Evolutionary conservation across 1,140 invertebrate genomes (phyloP).

Genomic region (Agrypnia vestita): DNA sequence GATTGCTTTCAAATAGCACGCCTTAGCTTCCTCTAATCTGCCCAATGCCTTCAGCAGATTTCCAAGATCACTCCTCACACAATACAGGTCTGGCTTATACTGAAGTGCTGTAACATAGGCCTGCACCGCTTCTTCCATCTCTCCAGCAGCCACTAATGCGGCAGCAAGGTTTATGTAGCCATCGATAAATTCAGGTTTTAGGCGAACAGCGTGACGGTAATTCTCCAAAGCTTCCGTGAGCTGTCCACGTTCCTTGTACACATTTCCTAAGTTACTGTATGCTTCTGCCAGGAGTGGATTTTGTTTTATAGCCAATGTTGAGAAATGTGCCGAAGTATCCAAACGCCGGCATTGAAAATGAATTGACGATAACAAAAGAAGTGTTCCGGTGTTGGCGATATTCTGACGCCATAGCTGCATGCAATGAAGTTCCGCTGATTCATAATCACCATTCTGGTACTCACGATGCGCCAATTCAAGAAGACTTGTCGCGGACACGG

Average conservation of each 20-base stretch:
- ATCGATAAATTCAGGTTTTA: conserved; percentile 50
- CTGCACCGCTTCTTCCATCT: conserved; percentile 45
- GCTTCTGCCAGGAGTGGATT: conserved; percentile 51
- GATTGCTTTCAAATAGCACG: conserved; percentile 51
- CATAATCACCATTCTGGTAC: conserved; percentile 48
- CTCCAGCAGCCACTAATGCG: conserved; percentile 16
- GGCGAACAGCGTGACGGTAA: conserved; percentile 44
- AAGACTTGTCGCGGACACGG: not conserved
- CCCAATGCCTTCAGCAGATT: conserved; percentile 38
- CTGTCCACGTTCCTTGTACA: conserved; percentile 43
- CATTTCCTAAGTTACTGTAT: conserved; percentile 51
- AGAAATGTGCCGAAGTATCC: conserved; percentile 45
- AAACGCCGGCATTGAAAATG: conserved; percentile 42
- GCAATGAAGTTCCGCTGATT: conserved; percentile 45
- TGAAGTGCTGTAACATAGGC: conserved; percentile 39
- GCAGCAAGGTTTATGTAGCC: conserved; percentile 46
- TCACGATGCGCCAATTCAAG: conserved; percentile 50
- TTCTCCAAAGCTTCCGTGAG: conserved; percentile 39
- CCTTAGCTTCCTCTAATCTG: conserved; percentile 52
- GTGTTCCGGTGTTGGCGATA: conserved; percentile 6
- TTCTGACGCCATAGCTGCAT: conserved; percentile 35
- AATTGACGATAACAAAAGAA: conserved; percentile 50
- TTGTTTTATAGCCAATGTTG: conserved; percentile 44
- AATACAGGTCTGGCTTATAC: conserved; percentile 40
- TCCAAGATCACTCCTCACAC: conserved; percentile 44